phyloP scores from a whole-genome alignment of 2,888 invertebrate species.

The Eupeodes latifasciatus region DNA sequence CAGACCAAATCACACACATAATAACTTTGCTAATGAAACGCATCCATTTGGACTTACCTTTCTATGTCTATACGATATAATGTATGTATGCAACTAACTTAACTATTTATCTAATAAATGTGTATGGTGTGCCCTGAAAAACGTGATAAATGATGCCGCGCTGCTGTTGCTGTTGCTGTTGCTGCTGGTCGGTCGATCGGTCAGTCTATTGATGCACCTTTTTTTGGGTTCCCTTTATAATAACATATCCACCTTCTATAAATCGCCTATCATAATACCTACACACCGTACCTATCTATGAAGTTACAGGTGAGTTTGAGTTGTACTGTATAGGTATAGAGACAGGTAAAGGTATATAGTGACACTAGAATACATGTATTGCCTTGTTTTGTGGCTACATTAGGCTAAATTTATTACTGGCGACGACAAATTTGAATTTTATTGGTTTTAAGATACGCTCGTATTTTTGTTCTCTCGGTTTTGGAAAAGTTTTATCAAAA shows the following conservation, averaged over 20 bases:
- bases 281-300: background rate
- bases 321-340: background rate
- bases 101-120: slow-evolving; percentile 64
- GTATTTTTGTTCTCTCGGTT: background rate
- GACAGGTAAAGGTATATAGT: background rate
- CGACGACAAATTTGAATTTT: slow-evolving; percentile 74
- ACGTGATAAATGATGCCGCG: slow-evolving; percentile 64
- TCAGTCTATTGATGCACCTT: slow-evolving; percentile 9
- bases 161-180: slow-evolving; percentile 35
- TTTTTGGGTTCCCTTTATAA: background rate
- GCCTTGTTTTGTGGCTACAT: slow-evolving; percentile 33
- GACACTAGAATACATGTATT: slow-evolving; percentile 9
- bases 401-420: slow-evolving; percentile 64
- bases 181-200: slow-evolving; percentile 25
- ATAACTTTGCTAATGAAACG: slow-evolving; percentile 61
- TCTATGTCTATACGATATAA: too few species aligned
- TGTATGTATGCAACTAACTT: background rate
- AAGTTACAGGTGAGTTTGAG: slow-evolving; percentile 7
- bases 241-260: slow-evolving; percentile 15
- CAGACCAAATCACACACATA: slow-evolving; percentile 52
- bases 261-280: background rate
- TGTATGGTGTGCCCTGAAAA: slow-evolving; percentile 18
- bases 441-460: slow-evolving; percentile 59
- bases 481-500: slow-evolving; percentile 46
- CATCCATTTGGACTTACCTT: slow-evolving; percentile 54